Conservation (phyloP, 1,140 invertebrate species). For the Achroia grisella region DNA sequence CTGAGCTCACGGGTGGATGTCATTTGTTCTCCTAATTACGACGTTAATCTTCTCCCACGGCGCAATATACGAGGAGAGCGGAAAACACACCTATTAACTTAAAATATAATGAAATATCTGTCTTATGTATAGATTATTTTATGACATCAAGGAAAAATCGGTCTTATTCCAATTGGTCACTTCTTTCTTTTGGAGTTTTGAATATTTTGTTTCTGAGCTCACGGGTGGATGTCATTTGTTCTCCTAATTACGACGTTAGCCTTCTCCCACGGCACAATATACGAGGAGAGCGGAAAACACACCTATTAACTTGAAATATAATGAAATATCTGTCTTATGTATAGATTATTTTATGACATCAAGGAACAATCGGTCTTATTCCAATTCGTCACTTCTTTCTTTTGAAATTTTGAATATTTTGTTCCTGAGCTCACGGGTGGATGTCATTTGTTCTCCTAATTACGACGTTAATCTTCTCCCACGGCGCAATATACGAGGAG, state of each 20-base stretch:
- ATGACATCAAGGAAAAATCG: too few relatives aligned
- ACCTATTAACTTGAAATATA: too few relatives aligned
- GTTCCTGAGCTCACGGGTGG: slow-evolving; percentile 1
- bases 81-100: neutral
- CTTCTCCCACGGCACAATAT: slow-evolving; percentile 2
- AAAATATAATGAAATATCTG: too few relatives aligned
- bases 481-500: too few relatives aligned
- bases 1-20: slow-evolving; percentile 1
- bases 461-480: slow-evolving; percentile 22
- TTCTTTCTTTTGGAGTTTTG: too few relatives aligned
- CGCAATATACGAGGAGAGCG: slow-evolving; percentile 8
- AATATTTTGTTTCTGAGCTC: neutral
- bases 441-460: slow-evolving; percentile 17
- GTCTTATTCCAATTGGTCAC: too few relatives aligned
- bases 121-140: too few relatives aligned
- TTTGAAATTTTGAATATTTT: too few relatives aligned
- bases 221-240: slow-evolving; percentile 6
- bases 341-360: too few relatives aligned
- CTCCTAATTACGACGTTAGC: slow-evolving; percentile 31
- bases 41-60: slow-evolving; percentile 16
- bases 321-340: too few relatives aligned
- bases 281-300: slow-evolving; percentile 5
- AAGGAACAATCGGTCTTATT: too few relatives aligned
- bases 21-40: slow-evolving; percentile 24
- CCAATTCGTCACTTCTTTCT: too few relatives aligned